A percentile compares a stretch with the other conserved stretches of the same genome.
phyloP scores from a whole-genome alignment of 2,797 vertebrate species.

The Capromys pilorides region DNA sequence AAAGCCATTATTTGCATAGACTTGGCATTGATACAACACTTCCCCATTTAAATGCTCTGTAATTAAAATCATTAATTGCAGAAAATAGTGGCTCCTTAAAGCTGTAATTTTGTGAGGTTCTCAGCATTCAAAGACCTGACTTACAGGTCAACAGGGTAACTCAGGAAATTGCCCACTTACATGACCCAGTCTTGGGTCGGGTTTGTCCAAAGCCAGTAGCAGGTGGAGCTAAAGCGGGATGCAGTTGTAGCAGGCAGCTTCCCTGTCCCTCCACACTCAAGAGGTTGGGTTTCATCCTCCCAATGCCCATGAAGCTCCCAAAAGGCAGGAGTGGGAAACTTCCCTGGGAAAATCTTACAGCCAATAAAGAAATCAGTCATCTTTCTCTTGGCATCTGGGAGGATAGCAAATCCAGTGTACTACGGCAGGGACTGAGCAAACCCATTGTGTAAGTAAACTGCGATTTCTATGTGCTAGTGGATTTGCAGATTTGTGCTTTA shows the following conservation, averaged over 20 bases:
- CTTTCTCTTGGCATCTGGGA: slow-evolving; percentile 82
- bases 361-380: slow-evolving; percentile 84
- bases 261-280: slow-evolving; percentile 84
- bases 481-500: slow-evolving; percentile 67
- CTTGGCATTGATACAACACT: slow-evolving; percentile 79
- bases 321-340: slow-evolving; percentile 77
- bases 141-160: slow-evolving; percentile 81
- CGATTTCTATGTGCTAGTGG: slow-evolving; percentile 64
- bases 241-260: slow-evolving; percentile 70
- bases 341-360: slow-evolving; percentile 82
- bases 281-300: slow-evolving; percentile 83
- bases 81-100: slow-evolving; percentile 81
- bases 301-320: slow-evolving; percentile 68
- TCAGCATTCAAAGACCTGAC: slow-evolving; percentile 76
- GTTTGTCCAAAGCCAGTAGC: background rate
- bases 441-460: slow-evolving; percentile 85
- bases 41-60: slow-evolving; percentile 79
- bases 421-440: slow-evolving; percentile 72
- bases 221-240: background rate
- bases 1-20: slow-evolving; percentile 84
- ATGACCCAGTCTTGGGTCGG: slow-evolving; percentile 63
- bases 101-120: slow-evolving; percentile 83
- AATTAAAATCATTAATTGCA: slow-evolving; percentile 87
- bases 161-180: slow-evolving; percentile 70
- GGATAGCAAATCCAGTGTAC: slow-evolving; percentile 66